Evolutionary conservation across 2,888 invertebrate species (phyloP).

Genomic region (Cenopis cana): DNA sequence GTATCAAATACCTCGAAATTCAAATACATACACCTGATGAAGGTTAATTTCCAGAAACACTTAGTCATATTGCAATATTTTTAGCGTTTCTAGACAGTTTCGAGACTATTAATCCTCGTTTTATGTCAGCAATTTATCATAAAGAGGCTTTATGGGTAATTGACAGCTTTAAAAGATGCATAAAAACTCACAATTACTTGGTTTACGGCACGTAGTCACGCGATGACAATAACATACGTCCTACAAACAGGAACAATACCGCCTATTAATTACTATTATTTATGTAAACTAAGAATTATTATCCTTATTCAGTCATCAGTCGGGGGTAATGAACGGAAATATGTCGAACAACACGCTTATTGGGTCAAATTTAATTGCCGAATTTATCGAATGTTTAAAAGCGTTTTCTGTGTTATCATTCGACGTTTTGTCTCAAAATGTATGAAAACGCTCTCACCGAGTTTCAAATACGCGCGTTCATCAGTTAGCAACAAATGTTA

Average conservation of each 20-base stretch:
- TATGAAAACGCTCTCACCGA: no score
- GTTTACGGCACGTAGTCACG: constrained; percentile 35
- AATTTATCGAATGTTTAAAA: not conserved
- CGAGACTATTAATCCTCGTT: constrained; percentile 21
- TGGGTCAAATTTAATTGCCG: not conserved
- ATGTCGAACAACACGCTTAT: constrained; percentile 6
- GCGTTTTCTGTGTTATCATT: not conserved
- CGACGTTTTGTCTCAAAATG: no score
- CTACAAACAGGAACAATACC: constrained; percentile 21
- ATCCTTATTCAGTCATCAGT: constrained; percentile 1
- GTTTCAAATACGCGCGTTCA: no score
- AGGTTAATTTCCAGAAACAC: constrained; percentile 13
- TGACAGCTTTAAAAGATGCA: constrained; percentile 42
- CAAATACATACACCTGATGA: not conserved
- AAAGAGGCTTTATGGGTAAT: constrained; percentile 38
- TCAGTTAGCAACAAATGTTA: no score
- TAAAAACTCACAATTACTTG: constrained; percentile 35
- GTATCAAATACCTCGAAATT: not conserved
- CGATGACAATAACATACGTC: constrained; percentile 17
- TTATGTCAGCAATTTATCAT: constrained; percentile 42
- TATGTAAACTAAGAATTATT: constrained; percentile 1
- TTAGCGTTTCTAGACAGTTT: constrained; percentile 17
- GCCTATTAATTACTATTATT: constrained; percentile 11
- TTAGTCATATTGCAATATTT: constrained; percentile 20
- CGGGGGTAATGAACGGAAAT: not conserved